Base-by-base conservation (phyloP, 2,113 vertebrate species). In the Gopherus flavomarginatus region DNA sequence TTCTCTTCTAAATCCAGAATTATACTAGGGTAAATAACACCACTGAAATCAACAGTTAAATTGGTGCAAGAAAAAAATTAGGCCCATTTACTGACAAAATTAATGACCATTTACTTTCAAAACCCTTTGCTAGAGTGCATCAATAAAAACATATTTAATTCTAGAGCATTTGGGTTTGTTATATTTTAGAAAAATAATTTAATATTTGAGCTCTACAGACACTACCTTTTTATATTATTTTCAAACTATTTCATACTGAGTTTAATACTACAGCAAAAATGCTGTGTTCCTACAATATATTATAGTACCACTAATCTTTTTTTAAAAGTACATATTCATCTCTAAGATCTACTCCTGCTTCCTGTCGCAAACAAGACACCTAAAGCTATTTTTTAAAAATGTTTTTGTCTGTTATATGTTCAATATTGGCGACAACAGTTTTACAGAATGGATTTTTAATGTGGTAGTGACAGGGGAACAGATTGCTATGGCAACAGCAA, bases 401-500 rank as follows among this genome's bases (percentile, higher is more conserved):
- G 92, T 79, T 95, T 97, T 95, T 96, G 87, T 97, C 95, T 97
- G 95, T 96, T 97, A 92, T 90, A 95, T 96, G 97, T 96, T 98
- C 95, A 94, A 90, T 95, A 97, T 91, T 97, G 95, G 93, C 95
- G 97, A 97, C 95, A 86, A 95, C 91, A 95, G 93, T 97, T 97
- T 96, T 96, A 91, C 93, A 96, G 97, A 98, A 98, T 98, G 97
- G 97, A 97, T 98, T 98, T 98, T 98, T 97, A 98, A 98, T 98
- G 98, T 98, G 97, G 97, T 97, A 95, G 97, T 97, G 94, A 97
- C 90, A 97, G 91, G 97, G 96, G 84, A 93, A 96, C 93, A 93
- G 85, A 97, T 99, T 99, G 95, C 99, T 98, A 99, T 99, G 98
- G 98, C 97, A 99, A 99, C 98, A 96, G 98, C 95, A 95, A 96